Evolutionary conservation across 2,888 invertebrate genomes (phyloP), one percentile per base, ranked within the genome.

Genomic region (Leucophenga maculata): DNA sequence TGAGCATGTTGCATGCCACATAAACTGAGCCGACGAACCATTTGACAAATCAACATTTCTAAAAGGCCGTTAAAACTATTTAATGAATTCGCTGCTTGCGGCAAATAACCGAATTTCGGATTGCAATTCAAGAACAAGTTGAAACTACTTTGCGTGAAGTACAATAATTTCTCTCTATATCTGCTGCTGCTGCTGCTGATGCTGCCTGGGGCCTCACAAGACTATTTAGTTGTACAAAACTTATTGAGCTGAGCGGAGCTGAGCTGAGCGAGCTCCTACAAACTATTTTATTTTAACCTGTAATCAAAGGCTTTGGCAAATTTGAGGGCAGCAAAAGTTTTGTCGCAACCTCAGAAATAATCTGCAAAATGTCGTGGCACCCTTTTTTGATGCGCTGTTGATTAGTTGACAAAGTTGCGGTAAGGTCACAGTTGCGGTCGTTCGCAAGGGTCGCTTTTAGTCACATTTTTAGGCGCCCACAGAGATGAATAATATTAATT

Each of bases 331-430:
- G 55, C 11, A 55, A 55, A 14, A 6, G 55, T 55, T 26, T 18
- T 46, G 16, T 62, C 18, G 20, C 50, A 46, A 65, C 48, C 16
- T 50, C 16, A 50, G 65, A 50, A 65, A 50, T 65, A 50, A 52
- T 26, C 31, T 50, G 50, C 65, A 31, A 50, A 65, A 31, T 18
- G 18, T 32, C 31, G 31, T 16, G 26, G 1, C 31, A n/a, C 22
- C n/a, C 8, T 8, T 39, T 39, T 39, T 39, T 39, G 39, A 39
- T 39, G 8, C 11, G 39, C 39, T 39, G 39, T n/a, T 52, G 52
- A 52, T 52, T 52, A 52, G 52, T 52, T 52, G 20, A 52, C 16
- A 52, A 52, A 52, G 4, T 52, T 9, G 52, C 39, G 39, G 39
- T 39, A 39, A 6, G 39, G 11, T 11, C 11, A 9, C 11, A 39